Base-by-base conservation (phyloP, 92 coral and sea anemone species). In the Porites lobata region DNA sequence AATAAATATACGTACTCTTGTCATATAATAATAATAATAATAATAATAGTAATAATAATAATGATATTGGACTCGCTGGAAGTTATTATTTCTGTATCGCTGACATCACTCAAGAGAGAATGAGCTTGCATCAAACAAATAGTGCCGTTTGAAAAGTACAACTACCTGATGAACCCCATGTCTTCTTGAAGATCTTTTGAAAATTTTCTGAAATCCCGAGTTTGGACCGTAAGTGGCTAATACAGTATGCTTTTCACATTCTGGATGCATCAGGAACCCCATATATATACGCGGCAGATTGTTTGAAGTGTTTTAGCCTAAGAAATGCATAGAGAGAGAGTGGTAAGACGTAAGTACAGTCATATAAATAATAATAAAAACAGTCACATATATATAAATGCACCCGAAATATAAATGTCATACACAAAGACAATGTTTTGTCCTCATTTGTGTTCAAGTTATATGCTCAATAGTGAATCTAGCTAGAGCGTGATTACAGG, bases 111-210 rank as follows among this genome's bases (percentile, higher is more conserved):
- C 12, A 11, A 58, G 17, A 11, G 32, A 19, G 6, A 68, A 68
- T 11, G 26, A 68, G 14, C 12, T 32, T 11, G 11, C 43, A 7
- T 68, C 13, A 68, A 11, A 24, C 12, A 68, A 21, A 32, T 69
- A 38, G 32, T 68, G n/a, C 73, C 11, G 47, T 29, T 20, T 3
- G 73, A 2, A 74, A 50, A 9, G 7, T 14, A 20, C 4, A 69
- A 70, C 77, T 24, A 86, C 90, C 90, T 43, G 90, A 86, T 59
- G 90, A 86, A 11, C 90, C 90, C 90, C 91, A 88, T 22, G 73
- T 88, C 38, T 88, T 88, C 19, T 81, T 29, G 65, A 81, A 88
- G 59, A 87, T 87, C 70, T 87, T 87, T 62, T 58, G 70, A 69
- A 80, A 80, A 78, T 87, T 26, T 13, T 88, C 82, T 15, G 91